Percentiles rank a stretch among this genome's conserved stretches.
Conservation (phyloP, 2,113 vertebrate species). For the Raja brachyura region DNA sequence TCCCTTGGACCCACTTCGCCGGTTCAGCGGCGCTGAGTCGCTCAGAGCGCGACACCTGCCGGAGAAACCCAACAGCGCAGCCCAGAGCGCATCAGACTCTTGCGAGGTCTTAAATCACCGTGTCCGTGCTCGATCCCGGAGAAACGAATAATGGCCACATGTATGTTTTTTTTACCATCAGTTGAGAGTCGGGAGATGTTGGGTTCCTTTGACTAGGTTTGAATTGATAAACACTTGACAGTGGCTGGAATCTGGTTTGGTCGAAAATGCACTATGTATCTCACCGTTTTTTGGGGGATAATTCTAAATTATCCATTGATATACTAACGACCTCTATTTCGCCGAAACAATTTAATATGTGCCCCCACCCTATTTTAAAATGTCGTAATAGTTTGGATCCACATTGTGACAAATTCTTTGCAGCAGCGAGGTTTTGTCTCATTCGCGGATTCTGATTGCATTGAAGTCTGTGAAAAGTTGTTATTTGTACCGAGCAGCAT, state of each 20-base stretch:
- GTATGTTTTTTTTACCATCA: neutral
- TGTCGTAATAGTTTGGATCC: neutral
- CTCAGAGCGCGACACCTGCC: conserved; percentile 29
- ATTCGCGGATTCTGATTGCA: neutral
- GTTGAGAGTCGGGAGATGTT: neutral
- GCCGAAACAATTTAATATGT: neutral
- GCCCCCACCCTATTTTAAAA: neutral
- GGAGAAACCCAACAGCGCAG: neutral
- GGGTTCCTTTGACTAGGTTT: neutral
- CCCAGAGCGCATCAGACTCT: neutral
- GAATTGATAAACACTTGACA: neutral
- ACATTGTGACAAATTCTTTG: neutral
- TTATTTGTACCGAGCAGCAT: neutral
- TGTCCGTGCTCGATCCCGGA: neutral
- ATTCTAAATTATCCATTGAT: neutral
- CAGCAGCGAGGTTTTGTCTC: neutral
- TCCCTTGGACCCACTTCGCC: neutral
- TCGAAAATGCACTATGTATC: neutral
- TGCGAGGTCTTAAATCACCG: neutral
- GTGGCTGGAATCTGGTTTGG: neutral
- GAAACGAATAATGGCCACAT: neutral
- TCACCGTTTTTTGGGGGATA: neutral
- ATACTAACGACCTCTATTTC: neutral
- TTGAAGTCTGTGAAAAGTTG: neutral
- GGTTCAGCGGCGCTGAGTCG: neutral